Base-by-base conservation (phyloP, 2,797 vertebrate species). In the Typhlichthys subterraneus region DNA sequence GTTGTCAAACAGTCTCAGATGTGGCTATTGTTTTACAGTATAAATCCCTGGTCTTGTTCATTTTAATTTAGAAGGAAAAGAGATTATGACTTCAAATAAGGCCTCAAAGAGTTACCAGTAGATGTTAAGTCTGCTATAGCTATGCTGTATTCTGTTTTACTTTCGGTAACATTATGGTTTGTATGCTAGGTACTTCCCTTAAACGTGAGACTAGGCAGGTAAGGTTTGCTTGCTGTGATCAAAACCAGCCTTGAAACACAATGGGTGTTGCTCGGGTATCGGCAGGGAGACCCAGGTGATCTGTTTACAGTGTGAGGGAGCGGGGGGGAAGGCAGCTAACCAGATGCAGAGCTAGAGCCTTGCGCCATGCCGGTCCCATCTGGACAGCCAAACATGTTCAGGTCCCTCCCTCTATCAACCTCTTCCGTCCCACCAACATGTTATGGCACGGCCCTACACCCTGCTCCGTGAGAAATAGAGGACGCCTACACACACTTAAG, bases 21-120 rank as follows among this genome's bases (percentile, higher is more conserved):
- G 89, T 90, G 90, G 90, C 61, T 61, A 31, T 57, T 65, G 65
- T 90, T 89, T 86, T 77, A 88, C 76, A 80, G 81, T 59, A 55
- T 23, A 23, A 23, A 23, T 23, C 23, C 75, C 87, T 86, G 85
- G 87, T 75, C 61, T 71, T 70, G 50, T 76, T 82, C 84, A 68
- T 53, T 52, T 53, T 73, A 59, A 53, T 80, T 85, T 54, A 14
- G 59, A 57, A 65, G 54, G 33, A 33, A 70, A 57, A 57, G 42
- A 48, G 23, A 70, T 72, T 61, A 57, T 8, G 14, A 58, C 49
- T 56, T 72, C 12, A 68, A 76, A 72, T 42, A 53, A 31, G 23
- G 55, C 13, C 17, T 23, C 45, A 56, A 8, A 12, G n/a, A 63
- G 56, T 19, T 19, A 10, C 2, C 14, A 53, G 7, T 69, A 61